Base-by-base conservation (phyloP, 2,113 vertebrate genomes). In the Fukomys damarensis region DNA sequence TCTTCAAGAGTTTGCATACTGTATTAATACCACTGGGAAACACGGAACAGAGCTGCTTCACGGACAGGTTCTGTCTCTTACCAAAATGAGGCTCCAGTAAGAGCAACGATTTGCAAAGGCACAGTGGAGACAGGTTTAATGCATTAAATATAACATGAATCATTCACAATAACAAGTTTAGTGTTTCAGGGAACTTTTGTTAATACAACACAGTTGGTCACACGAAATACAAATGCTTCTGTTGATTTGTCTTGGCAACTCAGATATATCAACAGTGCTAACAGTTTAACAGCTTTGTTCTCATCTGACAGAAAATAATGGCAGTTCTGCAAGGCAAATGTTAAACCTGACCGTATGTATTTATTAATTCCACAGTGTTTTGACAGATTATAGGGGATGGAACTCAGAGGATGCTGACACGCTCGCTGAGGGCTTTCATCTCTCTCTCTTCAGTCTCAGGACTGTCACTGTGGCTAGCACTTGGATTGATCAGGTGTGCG, bases 381-480 rank as follows among this genome's bases (percentile, higher is more conserved):
- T 99, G 98, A 99, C 98, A 98, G 98, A 98, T 98, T 98, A 98
- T 96, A 98, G 96, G 93, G 97, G 98, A 98, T 97, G 96, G 91
- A 98, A 98, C 98, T 99, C 99, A 99, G 98, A 99, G 99, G 96
- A 99, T 99, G 98, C 99, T 99, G 99, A 99, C 99, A 98, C 99
- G 99, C 98, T 99, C 99, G 59, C 99, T 99, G 97, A 99, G 99
- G 97, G 99, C 99, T 98, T 99, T 99, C 98, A 99, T 99, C 98
- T 99, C 99, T 94, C 98, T 98, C 92, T 98, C 99, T 95, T 99
- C 99, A 16, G 98, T 96, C 95, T 99, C 99, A 89, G 97, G 94
- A 97, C 98, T 98, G 96, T 98, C 98, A 11, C 97, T 97, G 94
- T 97, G 97, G 95, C 98, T 98, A 81, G 97, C 93, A 63, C 98